Evolutionary conservation across 37 sponge, comb jelly and placozoan species (phyloP).

Genomic region (Geodia barretti): DNA sequence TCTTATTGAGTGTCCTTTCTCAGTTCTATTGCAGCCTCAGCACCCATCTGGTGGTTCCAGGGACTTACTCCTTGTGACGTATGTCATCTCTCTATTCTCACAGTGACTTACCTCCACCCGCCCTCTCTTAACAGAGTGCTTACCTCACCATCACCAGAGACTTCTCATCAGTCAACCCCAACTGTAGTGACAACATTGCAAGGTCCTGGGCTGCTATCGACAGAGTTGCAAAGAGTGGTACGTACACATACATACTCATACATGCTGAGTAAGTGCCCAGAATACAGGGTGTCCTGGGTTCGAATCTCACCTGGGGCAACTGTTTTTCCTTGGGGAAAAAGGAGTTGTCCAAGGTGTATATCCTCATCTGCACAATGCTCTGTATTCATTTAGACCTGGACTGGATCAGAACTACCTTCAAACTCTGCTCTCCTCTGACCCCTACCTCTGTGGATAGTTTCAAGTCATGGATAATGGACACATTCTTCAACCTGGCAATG

Average conservation of each 20-base stretch:
- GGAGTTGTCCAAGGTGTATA: too few relatives aligned
- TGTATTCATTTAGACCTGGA: slow-evolving; percentile 19
- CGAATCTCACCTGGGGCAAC: too few relatives aligned
- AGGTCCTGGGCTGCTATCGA: slow-evolving; percentile 51
- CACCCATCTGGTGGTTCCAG: slow-evolving; percentile 86
- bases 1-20: not conserved
- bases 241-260: not conserved
- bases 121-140: slow-evolving; percentile 16
- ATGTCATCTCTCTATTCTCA: slow-evolving; percentile 7
- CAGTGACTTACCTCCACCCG: not conserved
- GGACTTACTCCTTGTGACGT: slow-evolving; percentile 63
- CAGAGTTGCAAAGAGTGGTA: slow-evolving; percentile 10
- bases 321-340: too few relatives aligned
- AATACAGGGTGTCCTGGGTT: too few relatives aligned
- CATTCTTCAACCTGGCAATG: slow-evolving; percentile 75
- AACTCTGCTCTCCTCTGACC: slow-evolving; percentile 43
- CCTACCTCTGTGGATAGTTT: slow-evolving; percentile 13
- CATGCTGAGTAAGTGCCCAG: not conserved
- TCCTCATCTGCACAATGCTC: not conserved
- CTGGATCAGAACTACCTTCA: slow-evolving; percentile 51
- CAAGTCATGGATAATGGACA: slow-evolving; percentile 33
- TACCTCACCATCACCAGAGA: slow-evolving; percentile 47
- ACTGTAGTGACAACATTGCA: slow-evolving; percentile 50
- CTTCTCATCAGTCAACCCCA: slow-evolving; percentile 11
- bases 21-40: slow-evolving; percentile 87